Conservation (phyloP, 2,113 vertebrate genomes). For the Argyrosomus japonicus region DNA sequence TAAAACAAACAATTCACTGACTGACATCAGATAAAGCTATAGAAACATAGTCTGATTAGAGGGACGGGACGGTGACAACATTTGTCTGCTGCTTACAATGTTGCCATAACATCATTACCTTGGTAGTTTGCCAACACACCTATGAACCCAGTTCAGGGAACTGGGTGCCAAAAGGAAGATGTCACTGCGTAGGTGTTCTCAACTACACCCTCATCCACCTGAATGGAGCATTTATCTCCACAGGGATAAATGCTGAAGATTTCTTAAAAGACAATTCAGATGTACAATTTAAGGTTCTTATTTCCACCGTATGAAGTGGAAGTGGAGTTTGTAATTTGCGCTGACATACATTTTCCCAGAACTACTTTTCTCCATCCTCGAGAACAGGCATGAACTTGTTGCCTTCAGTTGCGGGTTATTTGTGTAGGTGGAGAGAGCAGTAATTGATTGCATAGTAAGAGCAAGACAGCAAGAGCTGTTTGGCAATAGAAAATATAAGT, state of each 20-base stretch:
- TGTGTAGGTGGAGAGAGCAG: conserved; percentile 8
- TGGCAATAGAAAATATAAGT: background rate
- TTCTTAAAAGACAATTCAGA: background rate
- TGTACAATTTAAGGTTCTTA: background rate
- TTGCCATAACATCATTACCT: conserved; percentile 34
- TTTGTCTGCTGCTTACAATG: conserved; percentile 34
- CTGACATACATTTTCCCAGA: background rate
- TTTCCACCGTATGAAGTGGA: background rate
- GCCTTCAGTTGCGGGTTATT: background rate
- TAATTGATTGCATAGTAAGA: background rate
- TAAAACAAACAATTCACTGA: background rate
- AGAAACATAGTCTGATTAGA: conserved; percentile 5
- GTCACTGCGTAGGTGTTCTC: background rate
- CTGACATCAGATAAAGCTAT: conserved; percentile 16
- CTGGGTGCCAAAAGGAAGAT: conserved; percentile 5
- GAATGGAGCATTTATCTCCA: background rate
- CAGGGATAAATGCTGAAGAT: background rate
- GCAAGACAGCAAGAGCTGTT: background rate
- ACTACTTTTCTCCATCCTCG: background rate
- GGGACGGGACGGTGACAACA: background rate
- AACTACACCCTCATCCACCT: background rate
- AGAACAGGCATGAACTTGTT: background rate
- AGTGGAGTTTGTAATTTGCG: background rate
- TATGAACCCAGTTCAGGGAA: conserved; percentile 11
- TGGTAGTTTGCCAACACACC: conserved; percentile 16